Evolutionary conservation across 1,140 invertebrate genomes (phyloP).

Genomic region (Kradibia gibbosae): DNA sequence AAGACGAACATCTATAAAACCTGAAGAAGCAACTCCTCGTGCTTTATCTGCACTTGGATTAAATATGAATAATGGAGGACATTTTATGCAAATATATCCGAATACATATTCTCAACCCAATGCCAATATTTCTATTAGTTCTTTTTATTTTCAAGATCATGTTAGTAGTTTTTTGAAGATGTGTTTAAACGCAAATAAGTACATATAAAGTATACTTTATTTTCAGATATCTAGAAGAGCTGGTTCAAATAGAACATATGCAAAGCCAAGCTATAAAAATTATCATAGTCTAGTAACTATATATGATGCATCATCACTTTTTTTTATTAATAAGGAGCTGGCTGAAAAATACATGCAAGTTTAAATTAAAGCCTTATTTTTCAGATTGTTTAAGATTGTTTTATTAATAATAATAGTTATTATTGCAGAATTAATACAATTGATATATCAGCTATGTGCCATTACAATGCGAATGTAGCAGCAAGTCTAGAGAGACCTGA

Average conservation of each 20-base stretch:
- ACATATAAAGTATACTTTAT: constrained; percentile 26
- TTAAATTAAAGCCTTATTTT: constrained; percentile 47
- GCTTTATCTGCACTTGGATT: constrained; percentile 84
- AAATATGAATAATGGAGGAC: constrained; percentile 64
- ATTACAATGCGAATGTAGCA: constrained; percentile 85
- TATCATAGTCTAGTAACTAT: constrained; percentile 80
- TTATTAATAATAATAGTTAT: constrained; percentile 18
- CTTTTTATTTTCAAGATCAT: constrained; percentile 88
- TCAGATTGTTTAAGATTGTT: neutral
- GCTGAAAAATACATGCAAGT: constrained; percentile 88
- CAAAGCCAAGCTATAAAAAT: constrained; percentile 67
- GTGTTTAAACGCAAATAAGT: constrained; percentile 2
- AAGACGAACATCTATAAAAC: constrained; percentile 79
- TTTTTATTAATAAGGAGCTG: constrained; percentile 84
- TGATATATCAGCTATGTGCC: constrained; percentile 81
- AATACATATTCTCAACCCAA: constrained; percentile 72
- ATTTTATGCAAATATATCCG: constrained; percentile 71
- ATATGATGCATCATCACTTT: constrained; percentile 85
- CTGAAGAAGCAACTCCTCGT: constrained; percentile 82
- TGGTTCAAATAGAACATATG: constrained; percentile 58
- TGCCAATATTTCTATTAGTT: constrained; percentile 76
- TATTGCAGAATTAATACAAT: constrained; percentile 74
- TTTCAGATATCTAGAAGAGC: constrained; percentile 68
- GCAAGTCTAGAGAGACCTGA: constrained; percentile 83
- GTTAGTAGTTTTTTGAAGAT: constrained; percentile 67